Conservation (phyloP, 1,140 invertebrate species). For the Drosophila auraria region DNA sequence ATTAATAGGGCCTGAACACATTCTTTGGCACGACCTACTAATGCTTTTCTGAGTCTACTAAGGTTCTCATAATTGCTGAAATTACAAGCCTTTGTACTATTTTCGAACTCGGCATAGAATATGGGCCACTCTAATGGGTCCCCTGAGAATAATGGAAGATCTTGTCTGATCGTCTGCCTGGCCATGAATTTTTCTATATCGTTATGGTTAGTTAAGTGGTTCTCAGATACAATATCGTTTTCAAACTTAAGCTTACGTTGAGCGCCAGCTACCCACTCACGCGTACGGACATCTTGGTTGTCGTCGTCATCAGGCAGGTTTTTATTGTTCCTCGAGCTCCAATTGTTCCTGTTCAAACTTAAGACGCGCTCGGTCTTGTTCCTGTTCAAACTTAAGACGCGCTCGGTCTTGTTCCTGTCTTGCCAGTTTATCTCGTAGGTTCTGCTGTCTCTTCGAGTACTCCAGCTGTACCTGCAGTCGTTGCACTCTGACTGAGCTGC, state of each 20-base stretch:
- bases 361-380: no score
- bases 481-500: no score
- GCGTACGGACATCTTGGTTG: background rate
- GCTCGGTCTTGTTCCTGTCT: no score
- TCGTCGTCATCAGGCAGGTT: background rate
- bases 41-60: conserved; percentile 5
- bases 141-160: background rate
- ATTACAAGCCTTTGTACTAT: conserved; percentile 3
- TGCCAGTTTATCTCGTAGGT: background rate
- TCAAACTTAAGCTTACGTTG: conserved; percentile 3
- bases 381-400: no score
- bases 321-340: background rate
- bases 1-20: no score
- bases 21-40: conserved; percentile 2
- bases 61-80: background rate
- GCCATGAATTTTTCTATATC: no score
- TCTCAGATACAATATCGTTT: background rate
- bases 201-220: no score
- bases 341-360: no score
- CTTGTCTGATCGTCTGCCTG: no score
- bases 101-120: conserved; percentile 1
- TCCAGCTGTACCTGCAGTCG: background rate
- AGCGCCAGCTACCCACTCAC: background rate
- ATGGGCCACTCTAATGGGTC: background rate
- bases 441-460: background rate